phyloP scores from a whole-genome alignment of 2,797 vertebrate species.

The Thamnophis elegans region DNA sequence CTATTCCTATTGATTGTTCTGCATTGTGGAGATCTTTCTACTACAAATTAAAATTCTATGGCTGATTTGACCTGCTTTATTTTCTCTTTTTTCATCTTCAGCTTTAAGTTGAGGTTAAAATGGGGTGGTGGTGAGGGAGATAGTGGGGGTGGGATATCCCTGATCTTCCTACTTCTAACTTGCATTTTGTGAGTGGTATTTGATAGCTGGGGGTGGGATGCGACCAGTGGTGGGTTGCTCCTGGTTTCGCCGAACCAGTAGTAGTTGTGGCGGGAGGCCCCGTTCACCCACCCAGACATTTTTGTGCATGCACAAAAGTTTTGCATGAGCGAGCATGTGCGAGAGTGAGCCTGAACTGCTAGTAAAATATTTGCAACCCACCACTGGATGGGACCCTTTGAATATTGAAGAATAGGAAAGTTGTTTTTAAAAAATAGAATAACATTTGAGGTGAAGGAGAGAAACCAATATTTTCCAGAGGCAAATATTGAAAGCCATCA shows the following conservation, averaged over 20 bases:
- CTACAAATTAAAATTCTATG: conserved; percentile 24
- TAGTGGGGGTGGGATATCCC: no score
- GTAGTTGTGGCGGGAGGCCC: no score
- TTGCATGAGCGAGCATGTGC: no score
- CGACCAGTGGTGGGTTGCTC: no score
- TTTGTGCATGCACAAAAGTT: no score
- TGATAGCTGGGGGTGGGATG: fast-evolving
- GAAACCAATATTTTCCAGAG: background rate
- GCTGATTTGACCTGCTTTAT: conserved; percentile 15
- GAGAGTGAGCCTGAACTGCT: no score
- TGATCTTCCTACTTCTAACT: background rate
- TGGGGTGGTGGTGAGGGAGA: background rate
- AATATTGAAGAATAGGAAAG: background rate
- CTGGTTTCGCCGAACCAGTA: no score
- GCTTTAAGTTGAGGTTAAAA: background rate
- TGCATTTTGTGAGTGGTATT: background rate
- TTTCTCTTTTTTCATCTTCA: background rate
- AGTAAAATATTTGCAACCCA: no score
- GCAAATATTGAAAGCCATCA: background rate
- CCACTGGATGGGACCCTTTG: no score
- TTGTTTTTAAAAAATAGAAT: background rate
- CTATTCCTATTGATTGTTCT: background rate
- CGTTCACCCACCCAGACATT: no score
- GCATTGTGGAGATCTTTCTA: conserved; percentile 13
- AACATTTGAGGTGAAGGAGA: background rate